A percentile compares a stretch with the other conserved stretches of the same genome.
These are phyloP conservation scores for Thinocorus orbignyianus DNA, from an alignment of 2,113 vertebrate genomes.

Conservation along the genomic window DNA sequence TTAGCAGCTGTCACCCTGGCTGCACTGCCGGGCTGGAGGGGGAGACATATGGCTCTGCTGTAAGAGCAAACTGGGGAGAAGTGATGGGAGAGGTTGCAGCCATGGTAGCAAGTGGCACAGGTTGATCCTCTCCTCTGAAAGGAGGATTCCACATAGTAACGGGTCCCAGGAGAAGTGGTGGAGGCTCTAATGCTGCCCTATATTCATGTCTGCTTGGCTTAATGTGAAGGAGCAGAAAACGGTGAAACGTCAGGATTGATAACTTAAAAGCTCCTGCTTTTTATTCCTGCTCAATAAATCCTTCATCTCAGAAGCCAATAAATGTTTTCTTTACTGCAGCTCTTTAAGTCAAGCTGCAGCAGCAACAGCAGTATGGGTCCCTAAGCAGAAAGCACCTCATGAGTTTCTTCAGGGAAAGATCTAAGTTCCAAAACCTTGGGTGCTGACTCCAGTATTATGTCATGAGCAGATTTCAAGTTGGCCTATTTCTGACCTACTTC, in stretches of 20 bases:
- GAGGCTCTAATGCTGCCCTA: background rate
- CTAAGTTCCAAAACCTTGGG: background rate
- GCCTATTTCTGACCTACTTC: background rate
- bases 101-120: background rate
- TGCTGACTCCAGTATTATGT: background rate
- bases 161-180: background rate
- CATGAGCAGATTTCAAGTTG: background rate
- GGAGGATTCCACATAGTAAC: background rate
- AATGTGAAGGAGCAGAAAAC: background rate
- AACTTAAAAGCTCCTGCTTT: constrained; percentile 3
- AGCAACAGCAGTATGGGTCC: background rate
- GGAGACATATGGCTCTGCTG: background rate
- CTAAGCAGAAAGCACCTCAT: background rate
- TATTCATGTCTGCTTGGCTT: background rate
- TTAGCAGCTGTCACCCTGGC: background rate
- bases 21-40: background rate
- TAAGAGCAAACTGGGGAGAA: background rate
- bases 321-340: background rate
- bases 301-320: background rate
- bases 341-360: background rate
- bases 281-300: constrained; percentile 8
- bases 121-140: background rate
- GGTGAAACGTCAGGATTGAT: background rate
- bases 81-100: background rate
- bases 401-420: background rate